Conservation (phyloP, 2,113 vertebrate genomes). For the Pygoscelis antarcticus region DNA sequence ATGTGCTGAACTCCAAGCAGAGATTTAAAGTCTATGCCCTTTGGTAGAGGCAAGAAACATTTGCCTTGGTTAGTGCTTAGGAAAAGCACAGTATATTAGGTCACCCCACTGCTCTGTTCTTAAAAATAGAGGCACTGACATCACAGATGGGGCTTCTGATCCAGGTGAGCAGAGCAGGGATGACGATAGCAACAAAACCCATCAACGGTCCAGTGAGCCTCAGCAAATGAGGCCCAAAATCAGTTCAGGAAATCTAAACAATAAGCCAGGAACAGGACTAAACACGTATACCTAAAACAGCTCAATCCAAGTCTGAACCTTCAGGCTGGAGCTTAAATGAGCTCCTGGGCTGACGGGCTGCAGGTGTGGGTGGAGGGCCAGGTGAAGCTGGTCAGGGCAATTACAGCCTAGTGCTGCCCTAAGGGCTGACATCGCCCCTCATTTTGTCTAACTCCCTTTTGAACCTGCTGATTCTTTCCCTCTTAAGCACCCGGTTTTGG, state of each 20-base stretch:
- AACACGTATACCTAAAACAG: rapidly evolving
- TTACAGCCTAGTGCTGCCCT: neutral
- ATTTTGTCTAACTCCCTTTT: neutral
- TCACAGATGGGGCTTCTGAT: neutral
- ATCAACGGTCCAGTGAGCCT: neutral
- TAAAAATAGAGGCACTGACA: neutral
- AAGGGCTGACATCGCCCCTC: neutral
- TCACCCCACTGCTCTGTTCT: neutral
- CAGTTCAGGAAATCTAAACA: neutral
- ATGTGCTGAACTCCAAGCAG: neutral
- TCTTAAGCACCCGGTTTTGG: neutral
- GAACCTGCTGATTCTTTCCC: neutral
- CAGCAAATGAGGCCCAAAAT: neutral
- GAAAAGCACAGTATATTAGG: neutral
- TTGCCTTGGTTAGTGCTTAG: neutral
- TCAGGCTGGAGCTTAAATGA: neutral
- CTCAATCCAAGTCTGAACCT: neutral
- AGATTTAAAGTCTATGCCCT: neutral
- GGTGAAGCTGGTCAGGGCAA: neutral
- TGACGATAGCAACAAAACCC: neutral
- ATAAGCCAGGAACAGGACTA: neutral
- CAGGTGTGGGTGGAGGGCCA: neutral
- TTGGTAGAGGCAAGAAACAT: neutral
- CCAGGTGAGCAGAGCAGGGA: neutral
- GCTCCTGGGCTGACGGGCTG: neutral